Evolutionary conservation across 2,888 invertebrate species (phyloP).

Genomic region (Odontomyia ornata): DNA sequence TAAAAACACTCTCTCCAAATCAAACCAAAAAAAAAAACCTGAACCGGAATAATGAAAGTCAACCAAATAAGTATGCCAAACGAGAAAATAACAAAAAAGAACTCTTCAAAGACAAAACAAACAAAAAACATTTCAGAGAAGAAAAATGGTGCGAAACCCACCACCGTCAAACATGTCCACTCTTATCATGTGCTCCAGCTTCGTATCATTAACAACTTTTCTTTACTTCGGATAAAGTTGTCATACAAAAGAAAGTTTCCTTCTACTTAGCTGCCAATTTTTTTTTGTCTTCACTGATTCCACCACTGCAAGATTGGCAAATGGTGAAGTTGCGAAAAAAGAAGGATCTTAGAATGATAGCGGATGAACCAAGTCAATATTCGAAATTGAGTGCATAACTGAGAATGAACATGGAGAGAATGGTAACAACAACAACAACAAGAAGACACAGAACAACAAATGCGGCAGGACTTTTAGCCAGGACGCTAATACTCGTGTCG

Average conservation of each 20-base stretch:
- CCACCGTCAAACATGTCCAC: background rate
- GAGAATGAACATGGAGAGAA: too few species aligned
- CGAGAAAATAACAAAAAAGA: background rate
- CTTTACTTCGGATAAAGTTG: slow-evolving; percentile 16
- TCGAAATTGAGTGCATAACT: slow-evolving; percentile 3
- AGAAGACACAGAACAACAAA: background rate
- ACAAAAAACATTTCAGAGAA: background rate
- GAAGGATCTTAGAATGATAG: too few species aligned
- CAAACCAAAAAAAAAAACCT: background rate
- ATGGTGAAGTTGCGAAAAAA: background rate
- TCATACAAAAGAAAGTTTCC: slow-evolving; percentile 22
- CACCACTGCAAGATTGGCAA: background rate
- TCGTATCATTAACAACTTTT: slow-evolving; percentile 36
- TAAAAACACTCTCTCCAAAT: too few species aligned
- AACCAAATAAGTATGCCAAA: background rate
- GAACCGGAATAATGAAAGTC: background rate
- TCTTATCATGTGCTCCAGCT: slow-evolving; percentile 25
- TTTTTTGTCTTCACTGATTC: background rate
- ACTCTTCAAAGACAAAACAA: background rate
- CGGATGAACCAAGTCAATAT: slow-evolving; percentile 2
- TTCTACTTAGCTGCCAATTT: background rate
- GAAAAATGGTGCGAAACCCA: slow-evolving; percentile 32
- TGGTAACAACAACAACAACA: too few species aligned
- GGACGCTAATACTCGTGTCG: background rate
- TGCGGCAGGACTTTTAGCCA: background rate